Base-by-base conservation (phyloP, 2,888 invertebrate genomes). In the Steinernema carpocapsae region DNA sequence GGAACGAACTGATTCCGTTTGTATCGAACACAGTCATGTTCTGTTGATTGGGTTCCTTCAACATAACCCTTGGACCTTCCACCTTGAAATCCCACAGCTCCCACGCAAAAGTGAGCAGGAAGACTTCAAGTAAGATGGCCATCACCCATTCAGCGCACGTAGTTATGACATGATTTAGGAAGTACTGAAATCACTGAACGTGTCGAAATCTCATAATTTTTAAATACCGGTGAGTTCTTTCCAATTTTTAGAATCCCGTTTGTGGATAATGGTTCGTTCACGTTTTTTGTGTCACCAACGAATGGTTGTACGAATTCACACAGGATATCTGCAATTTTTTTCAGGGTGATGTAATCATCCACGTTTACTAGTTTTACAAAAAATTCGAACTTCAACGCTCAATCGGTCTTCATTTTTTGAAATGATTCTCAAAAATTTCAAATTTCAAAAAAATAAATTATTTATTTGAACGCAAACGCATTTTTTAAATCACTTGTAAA, bases 81-180 rank as follows among this genome's bases (percentile, higher is more conserved):
- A 70, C 37, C 29, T 26, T 45, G 48, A 74, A 74, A 22, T 64
- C 22, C 10, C 74, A 45, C n/a, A 74, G 71, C 24, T 74, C 74
- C 48, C 70, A 74, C 2, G 74, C 74, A 70, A 71, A 74, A 12
- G 74, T 42, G 32, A 74, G 56, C 1, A 74, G 17, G 1, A 74
- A 64, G 0, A 74, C 4, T 43, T 74, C 74, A 12, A 74, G 24
- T 4, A 70, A 43, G 22, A 74, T 43, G 1, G 37, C 74, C 51
- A 74, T 70, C 51, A 37, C 70, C 74, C 74, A 74, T 45, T 74
- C 74, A 0, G 74, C 74, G 52, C 46, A 37, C 0, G 74, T 74
- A 24, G 74, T 70, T n/a, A 70, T 42, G 24, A 74, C 70, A 37
- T 74, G 74, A 24, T 74, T 74, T 4, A 70, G 24, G 70, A 70